Evolutionary conservation across 2,888 invertebrate species (phyloP).

Genomic region (Notodonta ziczac): DNA sequence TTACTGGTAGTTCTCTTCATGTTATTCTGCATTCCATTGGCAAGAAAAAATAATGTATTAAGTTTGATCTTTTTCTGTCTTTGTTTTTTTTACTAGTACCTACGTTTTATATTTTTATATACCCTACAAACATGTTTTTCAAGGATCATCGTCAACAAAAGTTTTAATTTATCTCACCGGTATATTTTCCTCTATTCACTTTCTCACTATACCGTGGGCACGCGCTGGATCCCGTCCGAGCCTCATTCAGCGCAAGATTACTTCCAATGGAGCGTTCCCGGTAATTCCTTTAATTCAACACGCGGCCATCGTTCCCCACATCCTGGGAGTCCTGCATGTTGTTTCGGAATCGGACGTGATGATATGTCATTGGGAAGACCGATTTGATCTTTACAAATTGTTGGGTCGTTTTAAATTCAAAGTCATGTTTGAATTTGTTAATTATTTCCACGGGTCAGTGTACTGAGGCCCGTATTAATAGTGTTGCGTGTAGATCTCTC

Average conservation of each 20-base stretch:
- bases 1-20: too few species aligned
- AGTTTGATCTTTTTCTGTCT: too few species aligned
- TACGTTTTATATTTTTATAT: too few species aligned
- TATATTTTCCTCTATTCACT: neutral
- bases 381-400: neutral
- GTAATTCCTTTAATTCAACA: slow-evolving; percentile 65
- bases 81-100: too few species aligned
- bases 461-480: too few species aligned
- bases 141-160: neutral
- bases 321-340: slow-evolving; percentile 3
- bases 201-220: slow-evolving; percentile 34
- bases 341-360: slow-evolving; percentile 1
- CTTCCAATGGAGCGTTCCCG: slow-evolving; percentile 44
- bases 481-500: too few species aligned
- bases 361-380: slow-evolving; percentile 1
- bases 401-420: neutral
- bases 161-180: neutral
- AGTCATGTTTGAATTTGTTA: neutral
- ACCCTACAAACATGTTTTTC: too few species aligned
- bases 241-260: slow-evolving; percentile 53
- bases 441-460: neutral
- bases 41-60: too few species aligned
- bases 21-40: too few species aligned
- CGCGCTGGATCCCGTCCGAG: slow-evolving; percentile 27
- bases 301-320: slow-evolving; percentile 27